Evolutionary conservation across 1,140 invertebrate genomes (phyloP).

Genomic region (Nephila pilipes): DNA sequence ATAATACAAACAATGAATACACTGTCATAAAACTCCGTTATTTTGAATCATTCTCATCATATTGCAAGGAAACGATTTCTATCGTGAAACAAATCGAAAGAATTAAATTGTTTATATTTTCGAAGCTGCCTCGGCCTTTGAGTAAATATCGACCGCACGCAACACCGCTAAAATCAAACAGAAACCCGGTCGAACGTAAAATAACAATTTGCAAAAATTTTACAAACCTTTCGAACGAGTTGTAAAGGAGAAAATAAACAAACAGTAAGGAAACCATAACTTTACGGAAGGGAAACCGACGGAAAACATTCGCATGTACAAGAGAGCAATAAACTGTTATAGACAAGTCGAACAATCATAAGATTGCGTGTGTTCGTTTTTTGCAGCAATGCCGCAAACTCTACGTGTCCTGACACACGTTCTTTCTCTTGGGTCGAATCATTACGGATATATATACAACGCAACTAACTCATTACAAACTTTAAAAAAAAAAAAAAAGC

Average conservation of each 20-base stretch:
- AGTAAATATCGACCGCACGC: background rate
- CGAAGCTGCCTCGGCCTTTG: background rate
- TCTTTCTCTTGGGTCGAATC: background rate
- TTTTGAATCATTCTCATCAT: background rate
- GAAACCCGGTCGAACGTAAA: background rate
- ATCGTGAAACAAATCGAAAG: background rate
- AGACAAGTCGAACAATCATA: conserved; percentile 22
- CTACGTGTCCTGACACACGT: conserved; percentile 26
- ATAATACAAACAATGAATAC: background rate
- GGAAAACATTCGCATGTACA: background rate
- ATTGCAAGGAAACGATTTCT: background rate
- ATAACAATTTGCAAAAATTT: background rate
- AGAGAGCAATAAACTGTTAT: conserved; percentile 55
- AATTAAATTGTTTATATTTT: background rate
- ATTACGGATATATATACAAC: background rate
- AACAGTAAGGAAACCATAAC: background rate
- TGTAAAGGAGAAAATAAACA: background rate
- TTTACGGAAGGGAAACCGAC: background rate
- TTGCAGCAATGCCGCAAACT: background rate
- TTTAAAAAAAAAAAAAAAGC: background rate
- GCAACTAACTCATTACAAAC: conserved; percentile 4
- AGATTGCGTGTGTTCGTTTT: conserved; percentile 14
- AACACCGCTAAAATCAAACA: background rate
- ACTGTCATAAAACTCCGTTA: background rate
- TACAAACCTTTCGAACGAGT: background rate